Base-by-base conservation (phyloP, 2,888 invertebrate species). In the Agelastica alni region DNA sequence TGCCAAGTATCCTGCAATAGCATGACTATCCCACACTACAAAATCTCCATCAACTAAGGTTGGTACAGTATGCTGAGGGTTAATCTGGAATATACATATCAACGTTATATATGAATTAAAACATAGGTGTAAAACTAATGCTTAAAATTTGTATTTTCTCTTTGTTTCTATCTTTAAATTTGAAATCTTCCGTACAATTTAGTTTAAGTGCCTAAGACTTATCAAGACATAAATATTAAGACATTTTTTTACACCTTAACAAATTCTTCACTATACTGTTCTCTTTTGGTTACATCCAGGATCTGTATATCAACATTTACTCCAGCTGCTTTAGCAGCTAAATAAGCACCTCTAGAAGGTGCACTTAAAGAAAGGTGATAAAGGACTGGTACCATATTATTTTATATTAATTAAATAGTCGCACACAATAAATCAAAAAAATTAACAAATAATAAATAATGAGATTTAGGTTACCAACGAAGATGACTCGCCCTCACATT, bases 1-100 rank as follows among this genome's bases (percentile, higher is more conserved):
- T 0, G 81, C 83, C 58, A 87, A 77, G 70, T 87, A 88, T 39
- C 80, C 75, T 2, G 81, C 79, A 55, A 87, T 86, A 5, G 86
- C 86, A 28, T 84, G 80, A 63, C 86, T 85, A 70, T 88, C 88
- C 85, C 86, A 87, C 41, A 88, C 59, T 9, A 80, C 71, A 67
- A 86, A 85, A 7, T 85, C 86, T 52, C 83, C 80, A 69, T 88
- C 88, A 16, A 84, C 83, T 51, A 88, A 75, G 5, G 87, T 87
- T 5, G 88, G 88, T 3, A 88, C 76, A 53, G 82, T 82, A 70
- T 87, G 86, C 67, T 86, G 86, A 3, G 85, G 85, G 71, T 86
- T 86, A 36, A 85, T 78, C 76, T 83, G 78, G 80, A 32, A 45
- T n/a, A 3, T 30, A 43, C 12, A n/a, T n/a, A n/a, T n/a, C n/a